A percentile compares a stretch with the other conserved stretches of the same genome.
These are phyloP conservation scores for Melieria picta DNA, from an alignment of 2,888 invertebrate genomes.

Conservation along the genomic window DNA sequence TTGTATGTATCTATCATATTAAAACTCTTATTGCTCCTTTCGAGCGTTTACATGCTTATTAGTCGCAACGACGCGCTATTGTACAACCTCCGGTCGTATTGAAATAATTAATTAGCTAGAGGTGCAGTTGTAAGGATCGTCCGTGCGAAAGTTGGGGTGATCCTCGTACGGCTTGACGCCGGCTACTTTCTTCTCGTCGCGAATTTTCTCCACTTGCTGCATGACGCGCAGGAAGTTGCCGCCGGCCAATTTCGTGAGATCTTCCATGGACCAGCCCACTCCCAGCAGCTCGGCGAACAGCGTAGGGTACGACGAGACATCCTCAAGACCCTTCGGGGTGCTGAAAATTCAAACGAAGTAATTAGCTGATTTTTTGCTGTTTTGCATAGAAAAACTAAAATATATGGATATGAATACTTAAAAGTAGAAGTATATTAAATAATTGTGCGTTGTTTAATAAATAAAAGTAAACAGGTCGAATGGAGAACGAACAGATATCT, in stretches of 20 bases:
- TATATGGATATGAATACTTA: not conserved
- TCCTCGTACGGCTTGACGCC: slow-evolving; percentile 81
- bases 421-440: not conserved
- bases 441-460: not conserved
- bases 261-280: slow-evolving; percentile 83
- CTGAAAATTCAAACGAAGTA: slow-evolving; percentile 64
- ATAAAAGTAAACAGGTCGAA: not conserved
- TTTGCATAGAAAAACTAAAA: not conserved
- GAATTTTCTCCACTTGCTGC: slow-evolving; percentile 74
- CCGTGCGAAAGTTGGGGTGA: slow-evolving; percentile 66
- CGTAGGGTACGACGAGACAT: slow-evolving; percentile 81
- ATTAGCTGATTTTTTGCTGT: not conserved
- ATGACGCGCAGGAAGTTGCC: slow-evolving; percentile 78
- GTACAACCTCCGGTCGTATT: slow-evolving; percentile 8
- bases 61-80: not conserved
- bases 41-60: not conserved
- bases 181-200: slow-evolving; percentile 76
- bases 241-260: slow-evolving; percentile 80
- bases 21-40: not conserved
- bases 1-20: not conserved
- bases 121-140: slow-evolving; percentile 66
- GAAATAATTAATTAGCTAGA: slow-evolving; percentile 60
- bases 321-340: slow-evolving; percentile 83
- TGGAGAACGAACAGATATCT: no score
- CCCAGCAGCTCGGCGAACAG: slow-evolving; percentile 81